Evolutionary conservation across 2,113 vertebrate genomes (phyloP).

Genomic region (Reinhardtius hippoglossoides): DNA sequence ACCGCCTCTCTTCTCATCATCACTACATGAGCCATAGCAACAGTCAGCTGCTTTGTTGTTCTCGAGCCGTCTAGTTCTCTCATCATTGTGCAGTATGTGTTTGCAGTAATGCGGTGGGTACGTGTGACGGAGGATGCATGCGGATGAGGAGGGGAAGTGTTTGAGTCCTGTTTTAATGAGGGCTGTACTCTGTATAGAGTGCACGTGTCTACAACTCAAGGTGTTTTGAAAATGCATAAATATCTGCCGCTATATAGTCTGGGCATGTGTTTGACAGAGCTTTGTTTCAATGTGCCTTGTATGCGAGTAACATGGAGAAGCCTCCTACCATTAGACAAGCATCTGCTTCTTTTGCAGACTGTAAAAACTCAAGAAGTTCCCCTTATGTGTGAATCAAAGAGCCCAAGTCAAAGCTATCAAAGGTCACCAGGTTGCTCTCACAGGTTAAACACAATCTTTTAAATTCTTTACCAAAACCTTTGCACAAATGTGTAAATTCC

Average conservation of each 20-base stretch:
- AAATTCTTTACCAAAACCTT: too few species aligned
- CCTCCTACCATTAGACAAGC: background rate
- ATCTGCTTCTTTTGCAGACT: slow-evolving; percentile 4
- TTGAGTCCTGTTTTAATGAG: background rate
- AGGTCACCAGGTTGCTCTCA: background rate
- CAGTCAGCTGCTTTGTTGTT: slow-evolving; percentile 34
- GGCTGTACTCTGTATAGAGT: background rate
- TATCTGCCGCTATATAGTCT: too few species aligned
- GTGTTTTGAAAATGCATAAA: background rate
- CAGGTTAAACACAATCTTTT: background rate
- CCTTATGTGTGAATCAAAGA: too few species aligned
- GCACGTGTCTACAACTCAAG: background rate
- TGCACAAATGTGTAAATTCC: too few species aligned
- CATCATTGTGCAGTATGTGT: background rate
- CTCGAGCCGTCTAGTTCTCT: background rate
- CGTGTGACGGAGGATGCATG: background rate
- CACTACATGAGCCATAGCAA: slow-evolving; percentile 48
- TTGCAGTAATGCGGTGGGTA: background rate
- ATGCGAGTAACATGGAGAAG: slow-evolving; percentile 1
- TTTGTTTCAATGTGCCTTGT: background rate
- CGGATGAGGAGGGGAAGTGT: slow-evolving; percentile 1
- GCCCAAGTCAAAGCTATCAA: background rate
- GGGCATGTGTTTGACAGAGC: background rate
- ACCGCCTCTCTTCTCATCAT: slow-evolving; percentile 21
- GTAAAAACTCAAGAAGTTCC: background rate